Percentiles rank a stretch among this genome's conserved stretches.
Conservation (phyloP, 2,797 vertebrate genomes). For the Microhierax caerulescens region DNA sequence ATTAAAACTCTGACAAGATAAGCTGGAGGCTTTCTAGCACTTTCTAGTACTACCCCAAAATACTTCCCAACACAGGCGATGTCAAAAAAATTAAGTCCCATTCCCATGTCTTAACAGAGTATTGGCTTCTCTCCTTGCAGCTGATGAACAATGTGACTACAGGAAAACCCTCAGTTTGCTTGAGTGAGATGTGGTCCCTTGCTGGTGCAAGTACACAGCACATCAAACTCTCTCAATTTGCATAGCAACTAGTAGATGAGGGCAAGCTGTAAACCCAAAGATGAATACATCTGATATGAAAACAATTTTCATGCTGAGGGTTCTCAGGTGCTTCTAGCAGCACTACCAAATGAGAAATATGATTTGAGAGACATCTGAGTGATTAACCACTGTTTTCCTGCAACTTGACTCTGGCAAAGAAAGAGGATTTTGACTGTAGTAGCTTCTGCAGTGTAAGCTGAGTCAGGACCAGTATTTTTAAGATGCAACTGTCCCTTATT, state of each 20-base stretch:
- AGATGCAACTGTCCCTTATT: not conserved
- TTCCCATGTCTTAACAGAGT: not conserved
- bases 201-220: not conserved
- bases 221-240: conserved; percentile 13
- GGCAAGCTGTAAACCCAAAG: not conserved
- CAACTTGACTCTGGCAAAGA: not conserved
- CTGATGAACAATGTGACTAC: not conserved
- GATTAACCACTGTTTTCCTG: not conserved
- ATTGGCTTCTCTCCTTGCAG: not conserved
- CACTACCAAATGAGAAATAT: not conserved
- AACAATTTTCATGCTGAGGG: not conserved
- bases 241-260: not conserved
- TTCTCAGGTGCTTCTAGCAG: conserved; percentile 22
- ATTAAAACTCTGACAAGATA: not conserved
- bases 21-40: not conserved
- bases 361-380: not conserved
- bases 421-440: not conserved
- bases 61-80: not conserved
- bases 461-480: not conserved
- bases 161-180: not conserved
- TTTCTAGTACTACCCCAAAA: not conserved
- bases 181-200: not conserved
- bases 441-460: not conserved
- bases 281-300: not conserved
- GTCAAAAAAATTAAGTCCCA: not conserved